Evolutionary conservation across 2,113 vertebrate genomes (phyloP).

Genomic region (Strix uralensis): DNA sequence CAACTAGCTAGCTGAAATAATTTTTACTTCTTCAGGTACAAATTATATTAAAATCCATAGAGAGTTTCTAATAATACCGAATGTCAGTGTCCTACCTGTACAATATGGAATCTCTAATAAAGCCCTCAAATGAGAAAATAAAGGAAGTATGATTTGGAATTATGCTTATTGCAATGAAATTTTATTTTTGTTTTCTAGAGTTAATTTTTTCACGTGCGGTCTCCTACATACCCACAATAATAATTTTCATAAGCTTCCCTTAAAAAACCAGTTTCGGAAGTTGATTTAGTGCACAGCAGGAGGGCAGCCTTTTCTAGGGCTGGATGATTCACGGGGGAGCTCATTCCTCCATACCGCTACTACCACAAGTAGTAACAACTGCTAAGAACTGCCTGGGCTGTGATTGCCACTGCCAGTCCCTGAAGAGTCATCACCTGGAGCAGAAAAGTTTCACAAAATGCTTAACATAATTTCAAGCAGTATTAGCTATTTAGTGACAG

Average conservation of each 20-base stretch:
- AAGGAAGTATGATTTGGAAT: background rate
- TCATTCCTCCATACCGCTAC: background rate
- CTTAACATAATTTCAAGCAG: background rate
- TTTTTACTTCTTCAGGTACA: constrained; percentile 18
- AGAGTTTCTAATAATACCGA: background rate
- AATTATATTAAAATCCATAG: background rate
- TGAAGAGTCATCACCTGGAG: background rate
- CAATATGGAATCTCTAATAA: background rate
- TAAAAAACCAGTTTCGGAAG: background rate
- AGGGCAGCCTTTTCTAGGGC: background rate
- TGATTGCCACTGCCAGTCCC: background rate
- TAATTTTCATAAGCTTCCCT: background rate
- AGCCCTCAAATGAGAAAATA: background rate
- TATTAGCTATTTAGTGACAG: background rate
- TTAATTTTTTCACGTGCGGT: background rate
- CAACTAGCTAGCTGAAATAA: constrained; percentile 14
- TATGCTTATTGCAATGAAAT: background rate
- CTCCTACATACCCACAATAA: background rate
- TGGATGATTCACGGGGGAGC: background rate
- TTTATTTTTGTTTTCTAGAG: background rate
- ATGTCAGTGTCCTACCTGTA: background rate
- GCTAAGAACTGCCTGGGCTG: background rate
- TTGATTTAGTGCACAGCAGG: background rate
- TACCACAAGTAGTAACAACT: background rate
- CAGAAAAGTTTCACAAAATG: background rate